Percentiles rank a stretch among this genome's conserved stretches.
These are phyloP conservation scores for Cottus gobio DNA, from an alignment of 2,113 vertebrate species.

Conservation along the genomic window DNA sequence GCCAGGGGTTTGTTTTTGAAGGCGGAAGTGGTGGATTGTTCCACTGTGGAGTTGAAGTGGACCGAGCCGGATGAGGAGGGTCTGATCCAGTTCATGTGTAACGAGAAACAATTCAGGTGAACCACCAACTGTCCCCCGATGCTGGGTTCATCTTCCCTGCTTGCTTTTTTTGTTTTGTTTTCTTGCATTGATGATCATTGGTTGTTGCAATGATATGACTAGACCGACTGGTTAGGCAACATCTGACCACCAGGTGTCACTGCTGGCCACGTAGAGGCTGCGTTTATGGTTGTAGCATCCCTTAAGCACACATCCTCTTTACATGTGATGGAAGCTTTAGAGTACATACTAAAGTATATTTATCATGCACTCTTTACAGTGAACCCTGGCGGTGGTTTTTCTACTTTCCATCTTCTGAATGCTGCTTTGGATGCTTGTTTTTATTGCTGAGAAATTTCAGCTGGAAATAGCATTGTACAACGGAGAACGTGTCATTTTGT, in stretches of 20 bases:
- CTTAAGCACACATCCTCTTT: background rate
- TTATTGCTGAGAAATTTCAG: background rate
- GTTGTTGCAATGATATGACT: background rate
- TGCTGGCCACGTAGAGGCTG: background rate
- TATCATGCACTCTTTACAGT: background rate
- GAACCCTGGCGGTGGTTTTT: background rate
- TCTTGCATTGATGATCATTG: background rate
- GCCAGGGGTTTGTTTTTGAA: constrained; percentile 91
- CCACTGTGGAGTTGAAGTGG: constrained; percentile 90
- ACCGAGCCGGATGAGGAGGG: constrained; percentile 88
- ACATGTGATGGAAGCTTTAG: background rate
- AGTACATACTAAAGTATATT: background rate
- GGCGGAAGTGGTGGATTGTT: constrained; percentile 89
- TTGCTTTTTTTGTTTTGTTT: background rate
- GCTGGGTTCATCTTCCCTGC: background rate
- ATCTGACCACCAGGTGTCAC: constrained; percentile 30
- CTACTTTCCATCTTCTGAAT: background rate
- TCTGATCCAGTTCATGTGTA: constrained; percentile 91
- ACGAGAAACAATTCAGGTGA: constrained; percentile 93
- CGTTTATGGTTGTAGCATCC: background rate
- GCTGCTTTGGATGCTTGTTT: background rate
- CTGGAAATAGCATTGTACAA: background rate
- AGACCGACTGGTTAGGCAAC: background rate
- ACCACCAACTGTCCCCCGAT: background rate
- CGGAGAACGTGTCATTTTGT: background rate